A percentile compares a stretch with the other conserved stretches of the same genome.
These are phyloP conservation scores for Encarsia formosa DNA, from an alignment of 2,888 invertebrate genomes.

Conservation along the genomic window DNA sequence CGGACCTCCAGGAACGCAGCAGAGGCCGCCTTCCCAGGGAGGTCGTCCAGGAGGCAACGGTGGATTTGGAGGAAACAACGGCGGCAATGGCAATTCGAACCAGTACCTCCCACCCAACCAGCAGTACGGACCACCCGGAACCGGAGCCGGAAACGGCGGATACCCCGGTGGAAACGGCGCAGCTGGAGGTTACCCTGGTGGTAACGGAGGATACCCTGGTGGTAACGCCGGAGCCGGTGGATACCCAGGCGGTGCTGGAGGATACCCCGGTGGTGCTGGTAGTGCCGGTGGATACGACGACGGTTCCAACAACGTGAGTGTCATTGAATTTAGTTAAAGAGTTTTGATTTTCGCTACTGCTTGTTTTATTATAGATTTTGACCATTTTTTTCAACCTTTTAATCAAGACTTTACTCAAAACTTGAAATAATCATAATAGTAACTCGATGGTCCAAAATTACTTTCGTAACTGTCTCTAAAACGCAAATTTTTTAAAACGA, in stretches of 20 bases:
- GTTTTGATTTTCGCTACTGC: too few species aligned
- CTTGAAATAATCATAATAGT: too few species aligned
- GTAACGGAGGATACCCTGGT: constrained; percentile 9
- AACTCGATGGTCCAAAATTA: too few species aligned
- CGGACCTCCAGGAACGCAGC: constrained; percentile 31
- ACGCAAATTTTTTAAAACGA: too few species aligned
- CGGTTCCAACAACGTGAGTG: constrained; percentile 36
- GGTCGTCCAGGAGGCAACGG: constrained; percentile 3
- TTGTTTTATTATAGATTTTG: too few species aligned
- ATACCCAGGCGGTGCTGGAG: constrained; percentile 8
- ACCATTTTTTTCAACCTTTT: background rate
- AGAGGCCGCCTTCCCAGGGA: background rate
- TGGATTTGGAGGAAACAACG: constrained; percentile 27
- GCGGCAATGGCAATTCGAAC: constrained; percentile 30
- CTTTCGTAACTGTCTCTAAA: too few species aligned
- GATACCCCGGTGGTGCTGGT: constrained; percentile 13
- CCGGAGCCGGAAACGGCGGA: constrained; percentile 7
- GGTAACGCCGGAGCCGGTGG: constrained; percentile 11
- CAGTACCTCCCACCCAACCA: constrained; percentile 44
- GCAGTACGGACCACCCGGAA: constrained; percentile 38
- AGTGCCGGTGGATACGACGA: constrained; percentile 32
- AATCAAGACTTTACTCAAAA: background rate
- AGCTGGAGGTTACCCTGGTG: constrained; percentile 1
- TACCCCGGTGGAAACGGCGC: constrained; percentile 9
- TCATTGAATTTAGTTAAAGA: too few species aligned